These are phyloP conservation scores for Lepidothrix coronata DNA, from an alignment of 2,113 vertebrate genomes.

Conservation along the genomic window DNA sequence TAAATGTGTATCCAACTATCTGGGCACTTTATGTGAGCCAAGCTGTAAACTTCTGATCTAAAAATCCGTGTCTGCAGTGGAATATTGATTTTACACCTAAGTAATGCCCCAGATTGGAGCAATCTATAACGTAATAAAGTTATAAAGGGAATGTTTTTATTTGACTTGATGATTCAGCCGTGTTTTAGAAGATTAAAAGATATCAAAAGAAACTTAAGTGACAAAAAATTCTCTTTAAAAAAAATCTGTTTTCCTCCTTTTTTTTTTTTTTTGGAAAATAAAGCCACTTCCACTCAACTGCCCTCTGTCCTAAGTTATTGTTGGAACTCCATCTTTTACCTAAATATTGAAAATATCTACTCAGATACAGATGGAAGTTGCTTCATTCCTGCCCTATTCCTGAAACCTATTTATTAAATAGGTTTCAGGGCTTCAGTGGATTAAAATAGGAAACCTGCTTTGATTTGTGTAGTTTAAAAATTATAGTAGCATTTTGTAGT, in stretches of 20 bases:
- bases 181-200: not conserved
- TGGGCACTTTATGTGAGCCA: not conserved
- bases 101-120: not conserved
- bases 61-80: not conserved
- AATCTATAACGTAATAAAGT: not conserved
- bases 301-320: not conserved
- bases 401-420: not conserved
- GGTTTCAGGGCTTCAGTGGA: not conserved
- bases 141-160: not conserved
- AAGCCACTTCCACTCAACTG: not conserved
- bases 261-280: not conserved
- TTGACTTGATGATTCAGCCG: not conserved
- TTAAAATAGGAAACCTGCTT: not conserved
- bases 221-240: not conserved
- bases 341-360: not conserved
- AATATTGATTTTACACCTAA: not conserved
- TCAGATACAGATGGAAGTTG: not conserved
- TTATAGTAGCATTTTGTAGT: no score
- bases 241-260: not conserved
- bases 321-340: not conserved
- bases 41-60: not conserved
- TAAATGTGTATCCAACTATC: not conserved
- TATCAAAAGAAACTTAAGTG: not conserved
- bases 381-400: not conserved
- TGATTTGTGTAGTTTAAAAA: not conserved